Percentiles rank a stretch among this genome's conserved stretches.
phyloP scores from a whole-genome alignment of 1,140 invertebrate genomes.

The Limonius californicus region DNA sequence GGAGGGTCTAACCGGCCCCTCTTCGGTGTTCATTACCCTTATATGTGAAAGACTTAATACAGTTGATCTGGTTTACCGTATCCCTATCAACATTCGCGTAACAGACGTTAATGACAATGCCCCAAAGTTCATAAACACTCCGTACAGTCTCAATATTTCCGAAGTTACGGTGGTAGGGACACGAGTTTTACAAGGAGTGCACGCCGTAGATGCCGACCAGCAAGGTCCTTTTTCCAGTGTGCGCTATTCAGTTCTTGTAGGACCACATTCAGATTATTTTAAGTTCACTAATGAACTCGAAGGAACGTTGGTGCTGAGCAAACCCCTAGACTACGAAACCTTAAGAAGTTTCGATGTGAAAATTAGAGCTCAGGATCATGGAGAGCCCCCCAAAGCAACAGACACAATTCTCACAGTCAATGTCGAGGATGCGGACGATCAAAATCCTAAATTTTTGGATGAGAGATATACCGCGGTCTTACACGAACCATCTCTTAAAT shows the following conservation, averaged over 20 bases:
- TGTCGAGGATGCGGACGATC: slow-evolving; percentile 87
- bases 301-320: slow-evolving; percentile 74
- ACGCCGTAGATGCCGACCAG: slow-evolving; percentile 81
- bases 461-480: slow-evolving; percentile 72
- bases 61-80: slow-evolving; percentile 80
- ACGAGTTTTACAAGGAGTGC: slow-evolving; percentile 70
- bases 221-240: slow-evolving; percentile 85
- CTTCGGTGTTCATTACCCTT: slow-evolving; percentile 80
- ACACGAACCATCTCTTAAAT: slow-evolving; percentile 58
- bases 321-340: slow-evolving; percentile 80
- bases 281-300: slow-evolving; percentile 82
- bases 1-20: slow-evolving; percentile 76
- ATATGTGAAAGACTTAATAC: slow-evolving; percentile 76
- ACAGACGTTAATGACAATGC: slow-evolving; percentile 91
- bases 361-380: slow-evolving; percentile 81
- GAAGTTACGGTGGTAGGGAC: slow-evolving; percentile 83
- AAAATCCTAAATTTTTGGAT: slow-evolving; percentile 78
- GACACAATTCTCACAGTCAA: slow-evolving; percentile 73
- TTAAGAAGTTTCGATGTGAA: slow-evolving; percentile 75
- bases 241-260: slow-evolving; percentile 76
- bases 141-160: slow-evolving; percentile 77
- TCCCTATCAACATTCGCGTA: slow-evolving; percentile 87
- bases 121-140: slow-evolving; percentile 76
- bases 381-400: slow-evolving; percentile 69
- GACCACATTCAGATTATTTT: slow-evolving; percentile 74